Evolutionary conservation across 2,113 vertebrate genomes (phyloP), one percentile per base, ranked within the genome.

Genomic region (Odobenus rosmarus): DNA sequence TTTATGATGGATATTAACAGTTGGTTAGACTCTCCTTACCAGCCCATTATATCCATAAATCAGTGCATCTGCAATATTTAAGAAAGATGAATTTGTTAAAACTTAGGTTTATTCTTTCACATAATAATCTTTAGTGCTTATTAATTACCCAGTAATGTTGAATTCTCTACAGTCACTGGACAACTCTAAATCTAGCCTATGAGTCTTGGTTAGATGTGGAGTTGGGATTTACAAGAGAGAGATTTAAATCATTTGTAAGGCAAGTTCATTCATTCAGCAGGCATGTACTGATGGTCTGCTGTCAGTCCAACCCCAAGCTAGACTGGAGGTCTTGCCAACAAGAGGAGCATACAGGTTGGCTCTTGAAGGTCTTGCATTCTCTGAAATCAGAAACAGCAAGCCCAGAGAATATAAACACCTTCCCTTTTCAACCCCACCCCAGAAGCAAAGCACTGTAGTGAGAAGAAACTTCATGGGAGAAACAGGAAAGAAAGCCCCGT

Each of bases 1-100:
- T 98, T 98, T 98, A 98, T 94, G 86, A 97, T 81, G 93, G 79
- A 3, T 98, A 98, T 98, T 98, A 98, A 98, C 94, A 96, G 96
- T 96, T 97, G 96, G 97, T 97, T 97, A 98, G 82, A 97, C 53
- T 97, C 88, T 88, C 76, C 98, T 98, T 98, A 93, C 96, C 97
- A 92, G 93, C 87, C 81, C 36, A 72, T 93, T 98, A 97, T 97
- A 94, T 97, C 90, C 96, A 98, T 98, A 98, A 98, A 98, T 98
- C 98, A 98, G 97, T 90, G 86, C 90, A 97, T 97, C 94, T 97
- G 81, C n/a, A 91, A 97, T 98, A 97, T 98, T 98, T 98, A 98
- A 98, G 96, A 98, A 97, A 98, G 96, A 96, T 67, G 93, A 95
- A 97, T 7, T n/a, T 96, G 90, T 95, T 98, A 97, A 98, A 96